Evolutionary conservation across 2,113 vertebrate genomes (phyloP), one percentile per base, ranked within the genome.

Genomic region (Oreochromis tanganicae): DNA sequence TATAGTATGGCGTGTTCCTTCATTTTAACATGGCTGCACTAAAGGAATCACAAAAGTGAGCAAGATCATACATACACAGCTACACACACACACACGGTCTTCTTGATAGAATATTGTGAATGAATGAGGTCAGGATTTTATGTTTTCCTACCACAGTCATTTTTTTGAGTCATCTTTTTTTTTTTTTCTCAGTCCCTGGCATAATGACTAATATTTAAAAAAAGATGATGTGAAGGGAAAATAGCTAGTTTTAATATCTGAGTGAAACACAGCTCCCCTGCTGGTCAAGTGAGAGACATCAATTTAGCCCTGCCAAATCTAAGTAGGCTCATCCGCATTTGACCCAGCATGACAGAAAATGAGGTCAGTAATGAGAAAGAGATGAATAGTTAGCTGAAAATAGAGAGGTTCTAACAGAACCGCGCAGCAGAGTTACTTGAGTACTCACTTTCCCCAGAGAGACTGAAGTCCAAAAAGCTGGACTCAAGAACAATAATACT

Each of bases 361-460:
- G 89, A 94, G 92, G 93, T 93, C 92, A 90, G 84, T 90, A 93
- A 92, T 89, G 89, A 91, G 93, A 89, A 90, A 93, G 89, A 92
- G 87, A 89, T 82, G 71, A 89, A 90, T 86, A 88, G 85, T 88
- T 78, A n/a, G 90, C 88, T 91, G 86, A 87, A 94, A 93, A 89
- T 90, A 90, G 87, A 85, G 46, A 54, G 59, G 29, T 85, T 93
- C 84, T 85, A 92, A 91, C 87, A 55, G 66, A 86, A 82, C 84
- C 46, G 57, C 56, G 80, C 5, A 87, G 83, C 80, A 38, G 57
- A 87, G 79, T 85, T 85, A 63, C 82, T 80, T 59, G 32, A 86
- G 29, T 86, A 61, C 61, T 81, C 41, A 1, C 55, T 80, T 82
- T 79, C 48, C 88, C 88, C 83, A 43, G 66, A 81, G 83, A 87